Base-by-base conservation (phyloP, 1,140 invertebrate genomes). In the Cotesia chilonis region DNA sequence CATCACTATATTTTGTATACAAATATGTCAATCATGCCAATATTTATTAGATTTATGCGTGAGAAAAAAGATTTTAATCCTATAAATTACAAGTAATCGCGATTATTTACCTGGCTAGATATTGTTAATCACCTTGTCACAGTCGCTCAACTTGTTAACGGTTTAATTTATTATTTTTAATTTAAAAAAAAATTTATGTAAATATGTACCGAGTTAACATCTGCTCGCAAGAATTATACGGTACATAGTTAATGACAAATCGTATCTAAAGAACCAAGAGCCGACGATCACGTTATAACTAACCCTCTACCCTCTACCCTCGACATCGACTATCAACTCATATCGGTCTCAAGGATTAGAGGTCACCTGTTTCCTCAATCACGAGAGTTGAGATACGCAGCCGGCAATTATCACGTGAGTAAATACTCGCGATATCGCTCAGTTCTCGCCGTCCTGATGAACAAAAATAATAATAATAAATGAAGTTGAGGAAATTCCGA, bases 351-450 rank as follows among this genome's bases (percentile, higher is more conserved):
- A n/a, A 17, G 55, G 70, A 66, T 67, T 57, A 72, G 38, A 35
- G 73, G 55, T 59, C 73, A 59, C 60, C 61, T 63, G 68, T 59
- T 70, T 66, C 65, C 68, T 66, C 68, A 70, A 67, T 68, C 68
- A 70, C 54, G 61, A 65, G 63, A 67, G n/a, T 52, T 67, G 74
- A 75, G 75, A 77, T 77, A 81, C 75, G 74, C 76, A 63, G 67
- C 55, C 61, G 61, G 76, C 76, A 81, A 83, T 82, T 82, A 83
- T 74, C 77, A 76, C 70, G 75, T 74, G 77, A 79, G 79, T 79
- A 82, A 82, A 83, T 83, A 82, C 78, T 65, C 74, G 76, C 77
- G 76, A 80, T 78, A 28, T 77, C 69, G 74, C 78, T 28, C 28
- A 76, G 79, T 78, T 78, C 60, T 38, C 47, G 41, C 51, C 28